Evolutionary conservation across 2,797 vertebrate genomes (phyloP).

Genomic region (Gymnodraco acuticeps): DNA sequence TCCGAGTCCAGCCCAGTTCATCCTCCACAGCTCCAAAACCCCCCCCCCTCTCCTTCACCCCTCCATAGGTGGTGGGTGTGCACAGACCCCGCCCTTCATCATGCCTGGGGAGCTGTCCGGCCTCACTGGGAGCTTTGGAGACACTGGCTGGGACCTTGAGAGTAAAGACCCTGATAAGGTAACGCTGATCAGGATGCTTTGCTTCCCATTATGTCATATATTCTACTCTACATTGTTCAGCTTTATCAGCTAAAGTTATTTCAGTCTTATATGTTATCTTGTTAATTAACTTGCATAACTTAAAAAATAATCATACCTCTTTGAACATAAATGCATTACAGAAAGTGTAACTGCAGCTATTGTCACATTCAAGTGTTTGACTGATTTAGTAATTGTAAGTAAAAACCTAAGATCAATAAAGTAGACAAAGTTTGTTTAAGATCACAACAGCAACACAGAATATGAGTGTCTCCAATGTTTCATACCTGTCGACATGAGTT

Average conservation of each 20-base stretch:
- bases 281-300: background rate
- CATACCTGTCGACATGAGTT: background rate
- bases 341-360: background rate
- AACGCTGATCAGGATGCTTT: slow-evolving; percentile 4
- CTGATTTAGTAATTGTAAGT: background rate
- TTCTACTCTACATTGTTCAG: background rate
- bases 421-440: background rate
- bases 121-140: slow-evolving; percentile 70
- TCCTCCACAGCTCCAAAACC: slow-evolving; percentile 89
- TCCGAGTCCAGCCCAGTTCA: slow-evolving; percentile 85
- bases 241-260: background rate
- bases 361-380: background rate
- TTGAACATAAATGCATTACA: background rate
- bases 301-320: background rate
- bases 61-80: slow-evolving; percentile 81
- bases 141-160: slow-evolving; percentile 83
- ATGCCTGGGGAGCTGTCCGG: slow-evolving; percentile 73
- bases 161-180: slow-evolving; percentile 89
- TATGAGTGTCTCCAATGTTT: background rate
- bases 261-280: background rate
- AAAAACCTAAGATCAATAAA: background rate
- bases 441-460: background rate
- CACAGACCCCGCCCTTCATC: slow-evolving; percentile 82
- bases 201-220: background rate
- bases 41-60: slow-evolving; percentile 85